Percentiles rank a stretch among this genome's conserved stretches.
phyloP scores from a whole-genome alignment of 2,888 invertebrate genomes.

The Dysmachus trigonus region DNA sequence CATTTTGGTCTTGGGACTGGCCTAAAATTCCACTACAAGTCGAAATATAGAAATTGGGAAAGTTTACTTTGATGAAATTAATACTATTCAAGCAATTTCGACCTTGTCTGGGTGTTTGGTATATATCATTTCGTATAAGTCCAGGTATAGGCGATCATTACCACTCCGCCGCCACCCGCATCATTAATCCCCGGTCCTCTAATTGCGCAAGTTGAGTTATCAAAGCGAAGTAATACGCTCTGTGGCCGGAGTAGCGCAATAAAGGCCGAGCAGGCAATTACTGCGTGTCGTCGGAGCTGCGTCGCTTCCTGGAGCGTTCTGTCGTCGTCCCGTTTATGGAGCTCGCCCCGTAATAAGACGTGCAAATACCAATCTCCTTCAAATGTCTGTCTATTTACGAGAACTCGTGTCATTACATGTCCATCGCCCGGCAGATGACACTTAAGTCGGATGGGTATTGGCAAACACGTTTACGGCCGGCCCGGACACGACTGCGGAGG shows the following conservation, averaged over 20 bases:
- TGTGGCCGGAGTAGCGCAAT: background rate
- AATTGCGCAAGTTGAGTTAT: background rate
- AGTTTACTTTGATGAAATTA: too few species aligned
- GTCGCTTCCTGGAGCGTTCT: background rate
- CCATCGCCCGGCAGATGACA: slow-evolving; percentile 13
- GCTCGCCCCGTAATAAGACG: slow-evolving; percentile 32
- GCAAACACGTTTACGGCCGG: slow-evolving; percentile 45
- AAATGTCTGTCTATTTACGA: slow-evolving; percentile 46
- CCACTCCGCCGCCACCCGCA: background rate
- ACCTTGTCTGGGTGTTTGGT: background rate
- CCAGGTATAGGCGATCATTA: background rate
- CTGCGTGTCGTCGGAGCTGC: background rate
- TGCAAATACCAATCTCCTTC: slow-evolving; percentile 48
- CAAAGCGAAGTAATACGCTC: background rate
- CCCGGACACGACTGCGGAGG: slow-evolving; percentile 20
- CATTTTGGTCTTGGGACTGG: too few species aligned
- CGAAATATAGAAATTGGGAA: background rate
- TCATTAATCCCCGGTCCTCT: background rate
- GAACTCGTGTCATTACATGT: slow-evolving; percentile 40
- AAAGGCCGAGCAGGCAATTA: background rate
- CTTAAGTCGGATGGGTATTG: slow-evolving; percentile 25
- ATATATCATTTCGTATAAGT: background rate
- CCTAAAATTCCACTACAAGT: too few species aligned
- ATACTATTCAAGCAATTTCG: background rate
- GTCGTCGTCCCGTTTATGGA: background rate